Percentiles rank a stretch among this genome's conserved stretches.
These are phyloP conservation scores for Geopemphigus sp. DNA, from an alignment of 1,140 invertebrate genomes.

Conservation along the genomic window DNA sequence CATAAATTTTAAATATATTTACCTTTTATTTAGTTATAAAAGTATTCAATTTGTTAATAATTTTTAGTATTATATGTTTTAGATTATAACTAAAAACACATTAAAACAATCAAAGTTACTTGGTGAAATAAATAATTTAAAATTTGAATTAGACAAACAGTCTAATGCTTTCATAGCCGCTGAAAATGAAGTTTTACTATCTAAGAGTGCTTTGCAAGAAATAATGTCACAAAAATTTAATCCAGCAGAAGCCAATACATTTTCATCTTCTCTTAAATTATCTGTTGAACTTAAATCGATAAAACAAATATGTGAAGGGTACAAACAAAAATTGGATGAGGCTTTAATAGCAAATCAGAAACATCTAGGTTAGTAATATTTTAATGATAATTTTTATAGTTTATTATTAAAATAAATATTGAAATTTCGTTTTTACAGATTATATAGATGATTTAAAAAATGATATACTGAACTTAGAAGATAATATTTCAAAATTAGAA, in stretches of 20 bases:
- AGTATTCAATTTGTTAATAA: background rate
- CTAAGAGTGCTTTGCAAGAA: conserved; percentile 28
- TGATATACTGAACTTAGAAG: background rate
- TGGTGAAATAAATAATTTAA: background rate
- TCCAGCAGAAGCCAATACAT: conserved; percentile 7
- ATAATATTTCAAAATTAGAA: conserved; percentile 12
- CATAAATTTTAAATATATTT: no score
- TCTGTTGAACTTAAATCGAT: conserved; percentile 38
- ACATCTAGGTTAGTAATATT: background rate
- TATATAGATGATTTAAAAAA: conserved; percentile 22
- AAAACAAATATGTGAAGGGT: conserved; percentile 23
- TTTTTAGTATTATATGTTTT: background rate
- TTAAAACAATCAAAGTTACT: conserved; percentile 28
- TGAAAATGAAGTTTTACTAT: conserved; percentile 24
- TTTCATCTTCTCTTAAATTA: conserved; percentile 15
- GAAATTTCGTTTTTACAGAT: conserved; percentile 15
- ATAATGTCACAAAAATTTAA: conserved; percentile 33
- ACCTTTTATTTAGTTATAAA: no score
- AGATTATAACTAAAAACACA: conserved; percentile 4
- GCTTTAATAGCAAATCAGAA: conserved; percentile 22
- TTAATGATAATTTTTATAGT: background rate
- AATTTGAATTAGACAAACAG: conserved; percentile 26
- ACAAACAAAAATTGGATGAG: conserved; percentile 15
- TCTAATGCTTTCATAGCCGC: conserved; percentile 8
- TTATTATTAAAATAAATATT: background rate